phyloP scores from a whole-genome alignment of 2,888 invertebrate genomes.

The Hirtodrosophila cameraria region DNA sequence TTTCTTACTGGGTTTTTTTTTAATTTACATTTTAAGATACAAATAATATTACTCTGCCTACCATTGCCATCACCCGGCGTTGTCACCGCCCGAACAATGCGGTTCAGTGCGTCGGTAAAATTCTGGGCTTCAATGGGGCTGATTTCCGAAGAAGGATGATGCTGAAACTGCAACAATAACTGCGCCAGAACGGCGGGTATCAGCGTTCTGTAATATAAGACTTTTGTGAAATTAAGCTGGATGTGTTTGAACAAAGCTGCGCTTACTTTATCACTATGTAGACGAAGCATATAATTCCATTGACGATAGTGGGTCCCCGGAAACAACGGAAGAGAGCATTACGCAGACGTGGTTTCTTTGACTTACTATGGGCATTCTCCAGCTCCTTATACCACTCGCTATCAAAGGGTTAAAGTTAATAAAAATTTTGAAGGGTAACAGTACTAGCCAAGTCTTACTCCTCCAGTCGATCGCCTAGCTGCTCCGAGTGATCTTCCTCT shows the following conservation, averaged over 20 bases:
- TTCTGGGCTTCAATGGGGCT: neutral
- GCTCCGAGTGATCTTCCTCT: conserved; percentile 85
- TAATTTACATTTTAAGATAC: no score
- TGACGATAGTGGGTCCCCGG: conserved; percentile 88
- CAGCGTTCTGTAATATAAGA: conserved; percentile 73
- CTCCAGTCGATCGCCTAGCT: conserved; percentile 82
- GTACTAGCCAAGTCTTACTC: conserved; percentile 62
- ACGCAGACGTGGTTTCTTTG: conserved; percentile 87
- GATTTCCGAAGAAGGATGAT: neutral
- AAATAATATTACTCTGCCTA: neutral
- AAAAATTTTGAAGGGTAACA: neutral
- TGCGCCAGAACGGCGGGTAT: conserved; percentile 83
- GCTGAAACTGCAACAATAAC: conserved; percentile 82
- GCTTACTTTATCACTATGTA: conserved; percentile 82
- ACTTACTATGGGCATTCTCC: conserved; percentile 85
- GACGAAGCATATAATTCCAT: conserved; percentile 86
- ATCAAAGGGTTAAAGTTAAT: conserved; percentile 30
- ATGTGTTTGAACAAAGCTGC: neutral
- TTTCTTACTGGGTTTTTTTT: no score
- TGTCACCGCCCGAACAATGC: conserved; percentile 56
- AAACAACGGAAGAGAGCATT: conserved; percentile 88
- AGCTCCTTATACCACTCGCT: conserved; percentile 89
- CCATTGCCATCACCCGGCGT: conserved; percentile 11
- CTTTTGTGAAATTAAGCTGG: neutral
- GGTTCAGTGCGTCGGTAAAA: conserved; percentile 39